Conservation (phyloP, 2,113 vertebrate genomes). For the Noturus placidus region DNA sequence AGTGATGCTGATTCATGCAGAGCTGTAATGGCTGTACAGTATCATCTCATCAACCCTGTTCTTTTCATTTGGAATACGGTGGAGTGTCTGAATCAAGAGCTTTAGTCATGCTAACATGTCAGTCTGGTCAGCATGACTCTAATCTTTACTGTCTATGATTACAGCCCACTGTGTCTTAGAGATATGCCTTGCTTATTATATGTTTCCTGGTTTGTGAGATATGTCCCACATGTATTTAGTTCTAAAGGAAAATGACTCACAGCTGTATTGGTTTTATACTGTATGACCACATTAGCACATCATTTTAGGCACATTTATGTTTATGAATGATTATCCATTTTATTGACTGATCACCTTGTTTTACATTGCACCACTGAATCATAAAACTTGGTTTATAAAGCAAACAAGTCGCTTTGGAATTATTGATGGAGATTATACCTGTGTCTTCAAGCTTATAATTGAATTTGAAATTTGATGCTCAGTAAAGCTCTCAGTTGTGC, state of each 20-base stretch:
- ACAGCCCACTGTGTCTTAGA: constrained; percentile 7
- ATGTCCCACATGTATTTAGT: not conserved
- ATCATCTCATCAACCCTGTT: constrained; percentile 36
- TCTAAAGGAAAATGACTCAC: not conserved
- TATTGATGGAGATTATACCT: not conserved
- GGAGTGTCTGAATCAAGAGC: constrained; percentile 40
- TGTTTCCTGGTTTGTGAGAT: not conserved
- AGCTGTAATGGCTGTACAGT: constrained; percentile 52
- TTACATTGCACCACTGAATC: not conserved
- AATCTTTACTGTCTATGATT: constrained; percentile 3
- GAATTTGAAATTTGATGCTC: not conserved
- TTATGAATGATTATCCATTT: not conserved
- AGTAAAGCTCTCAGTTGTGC: not conserved
- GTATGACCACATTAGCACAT: not conserved
- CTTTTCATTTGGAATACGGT: constrained; percentile 38
- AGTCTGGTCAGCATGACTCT: constrained; percentile 22
- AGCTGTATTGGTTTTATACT: not conserved
- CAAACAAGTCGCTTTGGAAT: not conserved
- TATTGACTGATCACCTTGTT: not conserved
- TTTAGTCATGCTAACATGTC: constrained; percentile 40
- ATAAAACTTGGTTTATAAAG: constrained; percentile 11
- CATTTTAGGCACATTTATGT: not conserved
- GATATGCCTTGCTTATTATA: constrained; percentile 5
- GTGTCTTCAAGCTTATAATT: constrained; percentile 27
- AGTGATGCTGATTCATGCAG: constrained; percentile 55